phyloP scores from a whole-genome alignment of 2,113 vertebrate genomes.

The Phalacrocorax pelagicus region DNA sequence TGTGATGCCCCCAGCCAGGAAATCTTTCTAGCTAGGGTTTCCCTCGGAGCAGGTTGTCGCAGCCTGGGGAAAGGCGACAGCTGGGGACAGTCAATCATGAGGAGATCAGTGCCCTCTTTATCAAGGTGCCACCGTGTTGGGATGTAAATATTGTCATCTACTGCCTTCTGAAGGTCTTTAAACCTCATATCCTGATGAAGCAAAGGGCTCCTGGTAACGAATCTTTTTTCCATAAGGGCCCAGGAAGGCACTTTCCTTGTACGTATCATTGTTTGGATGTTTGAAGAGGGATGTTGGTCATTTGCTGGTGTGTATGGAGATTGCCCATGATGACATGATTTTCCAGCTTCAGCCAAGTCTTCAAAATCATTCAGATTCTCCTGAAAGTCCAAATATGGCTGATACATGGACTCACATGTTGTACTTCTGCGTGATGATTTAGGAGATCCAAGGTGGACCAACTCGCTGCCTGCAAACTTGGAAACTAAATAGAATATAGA shows the following conservation, averaged over 20 bases:
- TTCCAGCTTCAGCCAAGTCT: conserved; percentile 18
- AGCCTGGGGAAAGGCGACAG: conserved; percentile 70
- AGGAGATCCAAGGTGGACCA: conserved; percentile 66
- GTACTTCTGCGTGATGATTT: conserved; percentile 56
- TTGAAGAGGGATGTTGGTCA: conserved; percentile 14
- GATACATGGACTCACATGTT: conserved; percentile 59
- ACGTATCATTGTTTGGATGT: conserved; percentile 57
- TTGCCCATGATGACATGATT: conserved; percentile 54
- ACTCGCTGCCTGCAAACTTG: conserved; percentile 72
- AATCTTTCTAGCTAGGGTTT: conserved; percentile 69
- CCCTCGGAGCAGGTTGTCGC: conserved; percentile 63
- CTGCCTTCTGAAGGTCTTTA: conserved; percentile 62
- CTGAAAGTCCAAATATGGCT: conserved; percentile 61
- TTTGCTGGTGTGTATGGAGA: conserved; percentile 35
- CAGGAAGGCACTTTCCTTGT: conserved; percentile 59
- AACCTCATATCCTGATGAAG: conserved; percentile 25
- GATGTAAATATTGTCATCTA: conserved; percentile 50
- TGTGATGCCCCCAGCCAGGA: conserved; percentile 70
- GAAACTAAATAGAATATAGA: conserved; percentile 69
- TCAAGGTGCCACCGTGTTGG: conserved; percentile 4
- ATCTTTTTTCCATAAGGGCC: conserved; percentile 61
- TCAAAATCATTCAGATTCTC: conserved; percentile 56
- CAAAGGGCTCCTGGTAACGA: not conserved
- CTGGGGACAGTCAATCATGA: conserved; percentile 43
- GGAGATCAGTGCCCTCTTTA: conserved; percentile 3